A percentile compares a stretch with the other conserved stretches of the same genome.
Conservation (phyloP, 2,888 invertebrate genomes). For the Aspidiotus destructor region DNA sequence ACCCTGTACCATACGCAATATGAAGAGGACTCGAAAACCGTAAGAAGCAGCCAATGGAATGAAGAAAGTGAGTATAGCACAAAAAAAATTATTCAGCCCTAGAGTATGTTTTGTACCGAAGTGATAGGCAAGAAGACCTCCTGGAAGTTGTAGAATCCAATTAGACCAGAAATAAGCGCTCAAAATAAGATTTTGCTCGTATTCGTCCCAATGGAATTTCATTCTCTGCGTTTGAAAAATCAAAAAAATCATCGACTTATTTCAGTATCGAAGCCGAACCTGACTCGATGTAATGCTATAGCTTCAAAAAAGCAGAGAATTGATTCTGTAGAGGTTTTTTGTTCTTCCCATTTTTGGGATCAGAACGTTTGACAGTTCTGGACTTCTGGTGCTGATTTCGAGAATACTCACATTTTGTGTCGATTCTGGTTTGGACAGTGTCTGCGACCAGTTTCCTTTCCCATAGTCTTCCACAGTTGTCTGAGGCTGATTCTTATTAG, state of each 20-base stretch:
- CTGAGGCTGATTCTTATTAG: neutral
- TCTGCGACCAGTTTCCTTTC: too few relatives aligned
- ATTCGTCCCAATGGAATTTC: constrained; percentile 50
- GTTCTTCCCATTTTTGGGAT: too few relatives aligned
- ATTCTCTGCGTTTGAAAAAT: neutral
- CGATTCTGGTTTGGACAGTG: too few relatives aligned
- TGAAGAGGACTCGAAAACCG: constrained; percentile 50
- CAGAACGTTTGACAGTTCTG: too few relatives aligned
- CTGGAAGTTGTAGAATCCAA: constrained; percentile 61
- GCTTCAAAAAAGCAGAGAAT: neutral
- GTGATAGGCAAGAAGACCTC: constrained; percentile 56
- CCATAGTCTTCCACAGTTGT: neutral
- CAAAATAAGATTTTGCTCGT: constrained; percentile 53
- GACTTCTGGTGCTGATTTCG: too few relatives aligned
- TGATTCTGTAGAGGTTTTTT: neutral
- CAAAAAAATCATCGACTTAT: neutral
- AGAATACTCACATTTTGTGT: too few relatives aligned
- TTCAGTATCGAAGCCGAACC: neutral
- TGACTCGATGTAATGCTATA: neutral
- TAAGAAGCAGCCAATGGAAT: constrained; percentile 56
- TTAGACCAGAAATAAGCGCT: constrained; percentile 66
- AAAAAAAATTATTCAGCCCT: constrained; percentile 55
- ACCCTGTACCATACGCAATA: constrained; percentile 57
- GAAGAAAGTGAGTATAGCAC: constrained; percentile 54
- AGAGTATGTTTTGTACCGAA: constrained; percentile 63